Evolutionary conservation across 1,140 invertebrate genomes (phyloP), one percentile per base, ranked within the genome.

Genomic region (Phymorhynchus buccinoides): DNA sequence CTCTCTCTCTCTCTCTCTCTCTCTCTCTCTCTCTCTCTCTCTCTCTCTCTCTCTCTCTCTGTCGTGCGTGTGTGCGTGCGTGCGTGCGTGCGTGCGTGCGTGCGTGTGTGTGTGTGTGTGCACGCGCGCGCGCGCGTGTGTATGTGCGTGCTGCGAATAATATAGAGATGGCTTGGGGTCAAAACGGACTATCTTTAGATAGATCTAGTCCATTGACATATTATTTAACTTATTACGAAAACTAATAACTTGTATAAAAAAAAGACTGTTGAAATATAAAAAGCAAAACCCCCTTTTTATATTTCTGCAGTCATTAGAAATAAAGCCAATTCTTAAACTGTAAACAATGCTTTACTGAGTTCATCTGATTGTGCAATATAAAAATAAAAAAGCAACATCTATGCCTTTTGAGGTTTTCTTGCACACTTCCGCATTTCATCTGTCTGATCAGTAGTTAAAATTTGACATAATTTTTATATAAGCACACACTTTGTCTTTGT

Each of bases 31-130:
- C 66, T n/a, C 22, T 27, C 66, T 32, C 66, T 68, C 66, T 68
- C 32, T 32, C n/a, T 68, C 66, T 68, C 27, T 68, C 66, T n/a
- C 22, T 27, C 66, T 32, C 66, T 68, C 66, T 68, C 32, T 32
- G 66, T n/a, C n/a, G n/a, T 68, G 66, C 7, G 66, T 9, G 66
- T 6, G 66, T 68, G 7, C 27, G 27, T 68, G 66, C 27, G 66
- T 68, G 66, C 27, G 27, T 32, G 66, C 66, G 66, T 32, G 66
- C 66, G 27, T 68, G 66, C n/a, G 66, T 68, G 66, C n/a, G 66
- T 68, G 66, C n/a, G 66, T 68, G 66, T 68, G 66, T 68, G 66
- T 27, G 66, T 68, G 66, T 68, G 66, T 68, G 66, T 68, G 66
- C 7, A 27, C n/a, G 66, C n/a, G 66, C n/a, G 66, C 32, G 66